These are phyloP conservation scores for Physocephala rufipes DNA, from an alignment of 2,888 invertebrate species.

Conservation along the genomic window DNA sequence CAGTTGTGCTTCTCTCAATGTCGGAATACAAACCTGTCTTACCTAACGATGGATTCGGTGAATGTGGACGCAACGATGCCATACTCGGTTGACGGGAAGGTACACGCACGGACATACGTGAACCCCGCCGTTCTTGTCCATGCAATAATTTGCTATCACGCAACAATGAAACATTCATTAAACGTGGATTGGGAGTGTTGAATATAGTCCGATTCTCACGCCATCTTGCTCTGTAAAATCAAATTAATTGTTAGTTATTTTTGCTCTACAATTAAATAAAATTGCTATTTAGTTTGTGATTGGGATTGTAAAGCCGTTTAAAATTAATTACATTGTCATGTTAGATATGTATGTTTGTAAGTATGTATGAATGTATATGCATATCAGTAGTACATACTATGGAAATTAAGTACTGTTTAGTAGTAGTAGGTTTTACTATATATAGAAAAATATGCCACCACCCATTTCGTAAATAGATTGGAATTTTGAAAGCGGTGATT, in stretches of 20 bases:
- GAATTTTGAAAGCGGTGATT: too few species aligned
- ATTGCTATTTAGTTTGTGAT: background rate
- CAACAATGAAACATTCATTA: constrained; percentile 90
- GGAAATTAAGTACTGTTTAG: too few species aligned
- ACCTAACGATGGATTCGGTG: constrained; percentile 68
- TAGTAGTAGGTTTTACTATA: too few species aligned
- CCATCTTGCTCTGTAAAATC: constrained; percentile 82
- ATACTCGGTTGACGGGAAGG: constrained; percentile 88
- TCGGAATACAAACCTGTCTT: constrained; percentile 66
- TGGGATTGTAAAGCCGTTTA: too few species aligned
- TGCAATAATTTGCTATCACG: constrained; percentile 83
- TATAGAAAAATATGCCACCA: too few species aligned
- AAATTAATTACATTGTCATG: too few species aligned
- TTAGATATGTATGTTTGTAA: too few species aligned
- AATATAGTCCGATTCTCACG: constrained; percentile 91
- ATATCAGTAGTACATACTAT: too few species aligned
- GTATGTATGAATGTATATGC: too few species aligned
- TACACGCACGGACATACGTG: constrained; percentile 79
- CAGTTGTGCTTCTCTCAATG: constrained; percentile 23
- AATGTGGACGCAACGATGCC: constrained; percentile 83
- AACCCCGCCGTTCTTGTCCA: constrained; percentile 80
- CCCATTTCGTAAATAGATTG: too few species aligned
- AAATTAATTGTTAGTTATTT: constrained; percentile 4
- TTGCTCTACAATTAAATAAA: constrained; percentile 3
- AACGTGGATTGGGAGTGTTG: constrained; percentile 91